A percentile compares a stretch with the other conserved stretches of the same genome.
Evolutionary conservation across 2,888 invertebrate species (phyloP).

Genomic region (Parnassius orleans): DNA sequence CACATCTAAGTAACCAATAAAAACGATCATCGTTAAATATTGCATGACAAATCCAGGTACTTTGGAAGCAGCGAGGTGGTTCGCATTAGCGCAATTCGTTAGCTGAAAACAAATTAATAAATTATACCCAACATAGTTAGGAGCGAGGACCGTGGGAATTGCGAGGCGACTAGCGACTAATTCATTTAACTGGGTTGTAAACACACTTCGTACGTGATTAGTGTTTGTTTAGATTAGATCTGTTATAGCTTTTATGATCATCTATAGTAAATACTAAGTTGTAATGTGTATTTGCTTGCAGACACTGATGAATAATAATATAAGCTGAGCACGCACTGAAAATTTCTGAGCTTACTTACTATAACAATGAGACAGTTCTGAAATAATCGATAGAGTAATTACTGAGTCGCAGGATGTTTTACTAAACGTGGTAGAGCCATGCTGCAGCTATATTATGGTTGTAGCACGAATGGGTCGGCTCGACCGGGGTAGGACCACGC

Average conservation of each 20-base stretch:
- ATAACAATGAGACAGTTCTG: too few relatives aligned
- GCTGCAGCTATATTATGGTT: too few relatives aligned
- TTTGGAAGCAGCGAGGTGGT: conserved; percentile 46
- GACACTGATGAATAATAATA: too few relatives aligned
- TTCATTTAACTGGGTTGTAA: conserved; percentile 39
- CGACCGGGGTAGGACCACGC: too few relatives aligned
- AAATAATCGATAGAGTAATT: too few relatives aligned
- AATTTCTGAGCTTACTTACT: too few relatives aligned
- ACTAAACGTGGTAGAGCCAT: too few relatives aligned
- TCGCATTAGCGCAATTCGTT: conserved; percentile 65
- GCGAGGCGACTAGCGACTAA: conserved; percentile 31
- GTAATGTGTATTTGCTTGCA: not conserved
- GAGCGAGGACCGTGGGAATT: conserved; percentile 64
- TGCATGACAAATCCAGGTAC: conserved; percentile 44
- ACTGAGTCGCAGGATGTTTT: too few relatives aligned
- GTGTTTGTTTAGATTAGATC: conserved; percentile 26
- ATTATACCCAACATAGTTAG: conserved; percentile 64
- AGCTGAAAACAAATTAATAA: conserved; percentile 76
- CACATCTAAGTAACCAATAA: conserved; percentile 16
- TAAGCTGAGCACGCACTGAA: too few relatives aligned
- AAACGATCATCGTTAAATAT: conserved; percentile 38
- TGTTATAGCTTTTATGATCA: conserved; percentile 20
- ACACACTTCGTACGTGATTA: conserved; percentile 34
- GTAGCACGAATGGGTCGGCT: too few relatives aligned
- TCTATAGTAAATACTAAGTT: conserved; percentile 14